Evolutionary conservation across 2,113 vertebrate species (phyloP).

Genomic region (Chitala chitala): DNA sequence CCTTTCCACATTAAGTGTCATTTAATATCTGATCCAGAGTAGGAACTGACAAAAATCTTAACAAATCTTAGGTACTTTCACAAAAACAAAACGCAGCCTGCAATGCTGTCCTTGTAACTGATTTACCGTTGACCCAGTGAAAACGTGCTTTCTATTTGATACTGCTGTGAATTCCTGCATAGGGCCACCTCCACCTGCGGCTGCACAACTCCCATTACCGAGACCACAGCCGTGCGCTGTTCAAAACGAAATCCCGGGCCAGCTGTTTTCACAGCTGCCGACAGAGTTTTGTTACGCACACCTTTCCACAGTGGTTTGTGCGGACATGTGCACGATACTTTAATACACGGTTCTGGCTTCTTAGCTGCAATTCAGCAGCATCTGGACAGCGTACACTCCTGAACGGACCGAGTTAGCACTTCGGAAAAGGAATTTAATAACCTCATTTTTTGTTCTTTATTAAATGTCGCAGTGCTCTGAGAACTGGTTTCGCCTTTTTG

Average conservation of each 20-base stretch:
- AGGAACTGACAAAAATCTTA: no score
- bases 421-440: background rate
- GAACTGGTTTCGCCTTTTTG: background rate
- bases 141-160: no score
- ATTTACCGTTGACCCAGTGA: no score
- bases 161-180: no score
- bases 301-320: background rate
- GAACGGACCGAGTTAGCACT: background rate
- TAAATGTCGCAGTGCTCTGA: background rate
- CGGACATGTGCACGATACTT: background rate
- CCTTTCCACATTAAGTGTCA: no score
- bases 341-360: background rate
- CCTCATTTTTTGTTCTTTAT: background rate
- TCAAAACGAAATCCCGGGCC: slow-evolving; percentile 32
- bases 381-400: background rate
- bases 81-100: no score
- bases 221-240: slow-evolving; percentile 29
- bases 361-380: slow-evolving; percentile 22
- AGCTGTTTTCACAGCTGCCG: slow-evolving; percentile 54
- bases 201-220: background rate
- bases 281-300: background rate
- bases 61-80: no score
- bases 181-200: slow-evolving; percentile 4
- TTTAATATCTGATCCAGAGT: no score
- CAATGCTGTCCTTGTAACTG: no score